A percentile compares a stretch with the other conserved stretches of the same genome.
Evolutionary conservation across 2,113 vertebrate genomes (phyloP).

Genomic region (Cheirogaleus medius): DNA sequence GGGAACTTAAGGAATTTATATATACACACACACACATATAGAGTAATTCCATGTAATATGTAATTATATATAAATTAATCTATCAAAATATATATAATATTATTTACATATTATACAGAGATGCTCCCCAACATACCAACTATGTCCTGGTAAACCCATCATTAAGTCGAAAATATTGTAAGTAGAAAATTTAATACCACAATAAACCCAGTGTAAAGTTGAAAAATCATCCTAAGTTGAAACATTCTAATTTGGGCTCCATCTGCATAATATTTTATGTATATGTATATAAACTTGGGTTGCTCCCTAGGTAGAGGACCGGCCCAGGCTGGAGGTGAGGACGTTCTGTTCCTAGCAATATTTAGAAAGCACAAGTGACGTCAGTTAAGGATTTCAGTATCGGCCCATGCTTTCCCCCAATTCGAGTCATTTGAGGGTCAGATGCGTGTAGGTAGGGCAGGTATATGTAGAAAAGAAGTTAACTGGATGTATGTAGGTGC

Average conservation of each 20-base stretch:
- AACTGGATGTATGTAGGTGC: accelerated
- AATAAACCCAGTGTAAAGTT: neutral
- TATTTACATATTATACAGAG: neutral
- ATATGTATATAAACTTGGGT: neutral
- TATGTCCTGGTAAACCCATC: neutral
- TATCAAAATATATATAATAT: neutral
- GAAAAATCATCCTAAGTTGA: neutral
- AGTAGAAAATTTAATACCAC: neutral
- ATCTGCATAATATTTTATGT: neutral
- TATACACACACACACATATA: neutral
- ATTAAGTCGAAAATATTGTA: neutral
- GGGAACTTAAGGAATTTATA: neutral
- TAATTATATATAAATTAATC: neutral
- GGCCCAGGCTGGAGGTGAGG: neutral
- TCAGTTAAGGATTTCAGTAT: neutral
- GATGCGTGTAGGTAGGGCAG: neutral
- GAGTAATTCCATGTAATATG: neutral
- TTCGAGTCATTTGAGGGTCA: neutral
- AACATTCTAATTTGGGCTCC: neutral
- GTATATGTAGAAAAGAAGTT: neutral
- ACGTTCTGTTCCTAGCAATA: neutral
- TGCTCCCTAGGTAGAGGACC: neutral
- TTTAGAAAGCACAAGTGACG: neutral
- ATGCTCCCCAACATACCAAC: neutral
- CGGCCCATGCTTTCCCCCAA: neutral